Percentiles rank a stretch among this genome's conserved stretches.
These are phyloP conservation scores for Somateria mollissima DNA, from an alignment of 2,797 vertebrate species.

Conservation along the genomic window DNA sequence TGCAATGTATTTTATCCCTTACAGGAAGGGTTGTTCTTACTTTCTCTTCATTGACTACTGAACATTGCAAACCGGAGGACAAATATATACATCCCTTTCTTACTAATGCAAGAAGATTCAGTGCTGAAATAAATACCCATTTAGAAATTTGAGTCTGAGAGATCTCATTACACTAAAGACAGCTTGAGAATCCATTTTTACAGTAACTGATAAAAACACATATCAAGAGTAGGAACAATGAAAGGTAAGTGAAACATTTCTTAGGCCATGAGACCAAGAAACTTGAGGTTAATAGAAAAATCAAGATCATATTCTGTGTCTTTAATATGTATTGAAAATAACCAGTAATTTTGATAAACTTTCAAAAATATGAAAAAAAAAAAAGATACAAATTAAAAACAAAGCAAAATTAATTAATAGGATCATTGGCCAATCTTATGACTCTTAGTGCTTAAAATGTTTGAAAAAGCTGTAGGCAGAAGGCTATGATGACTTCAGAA, in stretches of 20 bases:
- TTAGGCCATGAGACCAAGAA: neutral
- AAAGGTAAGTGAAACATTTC: neutral
- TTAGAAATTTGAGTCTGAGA: neutral
- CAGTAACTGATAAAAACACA: neutral
- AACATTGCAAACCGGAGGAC: neutral
- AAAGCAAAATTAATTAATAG: neutral
- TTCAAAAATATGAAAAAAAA: neutral
- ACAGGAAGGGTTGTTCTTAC: neutral
- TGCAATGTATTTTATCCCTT: neutral
- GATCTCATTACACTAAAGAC: neutral
- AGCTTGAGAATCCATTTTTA: neutral
- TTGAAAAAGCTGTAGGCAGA: neutral
- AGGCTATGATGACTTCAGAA: neutral
- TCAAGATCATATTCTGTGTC: accelerated
- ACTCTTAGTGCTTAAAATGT: neutral
- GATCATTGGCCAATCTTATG: accelerated
- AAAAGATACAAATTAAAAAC: accelerated
- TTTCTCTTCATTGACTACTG: neutral
- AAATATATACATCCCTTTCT: neutral
- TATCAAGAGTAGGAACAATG: neutral
- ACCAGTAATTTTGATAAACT: neutral
- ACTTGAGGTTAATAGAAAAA: neutral
- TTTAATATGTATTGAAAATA: neutral
- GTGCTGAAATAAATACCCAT: neutral
- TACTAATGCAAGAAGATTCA: neutral